Conservation (phyloP, 1,140 invertebrate genomes). For the Drosophila prosaltans region DNA sequence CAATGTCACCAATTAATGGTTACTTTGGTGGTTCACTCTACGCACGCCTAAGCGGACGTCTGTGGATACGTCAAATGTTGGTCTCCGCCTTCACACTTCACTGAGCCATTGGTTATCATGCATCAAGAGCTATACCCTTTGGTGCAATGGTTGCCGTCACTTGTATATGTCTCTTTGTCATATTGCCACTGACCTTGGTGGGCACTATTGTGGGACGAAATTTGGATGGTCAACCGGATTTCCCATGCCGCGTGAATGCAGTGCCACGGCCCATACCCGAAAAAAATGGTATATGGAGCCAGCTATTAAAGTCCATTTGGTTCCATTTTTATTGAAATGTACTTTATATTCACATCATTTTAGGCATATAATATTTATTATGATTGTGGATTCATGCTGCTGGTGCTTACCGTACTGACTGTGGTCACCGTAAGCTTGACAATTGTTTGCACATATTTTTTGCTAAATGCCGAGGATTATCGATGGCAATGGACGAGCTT, state of each 20-base stretch:
- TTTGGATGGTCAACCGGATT: constrained; percentile 97
- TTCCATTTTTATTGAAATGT: constrained; percentile 99
- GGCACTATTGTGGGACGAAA: constrained; percentile 98
- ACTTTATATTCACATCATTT: constrained; percentile 99
- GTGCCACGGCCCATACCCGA: constrained; percentile 99
- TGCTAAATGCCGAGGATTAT: constrained; percentile 99
- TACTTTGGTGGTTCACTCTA: constrained; percentile 99
- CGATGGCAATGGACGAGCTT: constrained; percentile 99
- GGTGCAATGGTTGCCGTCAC: constrained; percentile 99
- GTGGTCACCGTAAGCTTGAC: constrained; percentile 99
- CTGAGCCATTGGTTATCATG: constrained; percentile 99
- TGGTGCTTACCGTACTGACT: constrained; percentile 98
- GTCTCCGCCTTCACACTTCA: constrained; percentile 98
- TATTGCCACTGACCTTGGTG: constrained; percentile 97
- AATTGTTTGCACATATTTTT: constrained; percentile 99
- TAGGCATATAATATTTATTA: constrained; percentile 99
- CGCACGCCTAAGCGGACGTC: constrained; percentile 95
- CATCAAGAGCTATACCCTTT: constrained; percentile 98
- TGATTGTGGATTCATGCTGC: constrained; percentile 99
- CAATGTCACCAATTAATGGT: constrained; percentile 98
- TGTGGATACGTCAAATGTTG: constrained; percentile 99
- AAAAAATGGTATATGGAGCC: constrained; percentile 99
- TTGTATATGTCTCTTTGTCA: constrained; percentile 99
- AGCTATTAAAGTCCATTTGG: constrained; percentile 98
- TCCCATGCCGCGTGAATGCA: constrained; percentile 98